Conservation (phyloP, 2,113 vertebrate genomes). For the Vicugna pacos region DNA sequence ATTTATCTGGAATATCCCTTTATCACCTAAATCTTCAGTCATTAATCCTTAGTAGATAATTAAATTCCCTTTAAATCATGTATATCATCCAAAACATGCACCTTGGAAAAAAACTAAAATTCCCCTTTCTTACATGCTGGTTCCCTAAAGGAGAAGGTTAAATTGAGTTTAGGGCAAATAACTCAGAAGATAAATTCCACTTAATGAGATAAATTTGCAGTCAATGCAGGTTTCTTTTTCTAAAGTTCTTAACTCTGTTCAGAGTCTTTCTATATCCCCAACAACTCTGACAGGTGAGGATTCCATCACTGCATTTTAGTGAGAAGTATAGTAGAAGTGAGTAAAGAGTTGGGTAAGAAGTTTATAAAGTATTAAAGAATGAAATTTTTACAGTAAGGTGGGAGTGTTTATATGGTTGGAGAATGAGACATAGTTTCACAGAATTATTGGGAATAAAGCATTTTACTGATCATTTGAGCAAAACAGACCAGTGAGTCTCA, state of each 20-base stretch:
- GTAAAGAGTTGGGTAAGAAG: neutral
- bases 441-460: neutral
- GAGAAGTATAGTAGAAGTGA: neutral
- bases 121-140: neutral
- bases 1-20: neutral
- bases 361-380: neutral
- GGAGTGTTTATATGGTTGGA: neutral
- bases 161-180: neutral
- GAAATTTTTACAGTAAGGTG: neutral
- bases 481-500: neutral
- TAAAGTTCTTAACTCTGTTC: neutral
- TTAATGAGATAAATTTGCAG: neutral
- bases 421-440: neutral
- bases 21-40: neutral
- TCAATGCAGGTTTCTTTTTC: neutral
- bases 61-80: neutral
- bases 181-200: neutral
- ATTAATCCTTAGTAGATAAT: neutral
- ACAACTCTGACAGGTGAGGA: neutral
- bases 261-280: neutral
- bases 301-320: neutral
- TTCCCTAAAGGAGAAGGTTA: neutral
- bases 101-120: neutral
- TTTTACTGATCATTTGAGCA: neutral
- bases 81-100: neutral